Percentiles rank a stretch among this genome's conserved stretches.
Conservation (phyloP, 2,888 invertebrate species). For the Phasia obesa region DNA sequence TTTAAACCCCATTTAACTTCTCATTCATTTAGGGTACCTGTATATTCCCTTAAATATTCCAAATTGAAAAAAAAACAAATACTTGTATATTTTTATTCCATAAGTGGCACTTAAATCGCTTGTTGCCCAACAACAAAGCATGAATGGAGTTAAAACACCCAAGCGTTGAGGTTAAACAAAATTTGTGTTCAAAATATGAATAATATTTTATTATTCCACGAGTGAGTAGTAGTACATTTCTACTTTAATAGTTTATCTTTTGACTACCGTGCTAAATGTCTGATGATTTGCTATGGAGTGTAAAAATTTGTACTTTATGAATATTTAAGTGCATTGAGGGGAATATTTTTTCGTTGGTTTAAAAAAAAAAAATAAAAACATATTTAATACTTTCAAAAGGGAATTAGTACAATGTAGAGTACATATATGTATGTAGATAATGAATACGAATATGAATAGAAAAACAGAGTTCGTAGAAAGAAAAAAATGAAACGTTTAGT, state of each 20-base stretch:
- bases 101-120: constrained; percentile 36
- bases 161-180: constrained; percentile 62
- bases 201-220: constrained; percentile 24
- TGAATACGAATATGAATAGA: not conserved
- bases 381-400: constrained; percentile 48
- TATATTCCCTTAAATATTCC: not conserved
- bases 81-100: not conserved
- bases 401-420: constrained; percentile 23
- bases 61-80: not conserved
- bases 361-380: constrained; percentile 5
- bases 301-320: constrained; percentile 51
- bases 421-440: no score
- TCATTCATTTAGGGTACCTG: not conserved
- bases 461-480: not conserved
- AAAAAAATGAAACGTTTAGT: constrained; percentile 29
- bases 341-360: not conserved
- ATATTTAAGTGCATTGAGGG: constrained; percentile 64
- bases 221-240: constrained; percentile 31
- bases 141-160: constrained; percentile 13
- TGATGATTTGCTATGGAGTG: constrained; percentile 36
- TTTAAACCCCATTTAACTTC: not conserved
- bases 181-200: constrained; percentile 54
- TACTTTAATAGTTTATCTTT: constrained; percentile 18
- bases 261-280: not conserved
- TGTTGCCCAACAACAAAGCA: constrained; percentile 32